phyloP scores from a whole-genome alignment of 2,797 vertebrate genomes.

The Graptemys geographica region DNA sequence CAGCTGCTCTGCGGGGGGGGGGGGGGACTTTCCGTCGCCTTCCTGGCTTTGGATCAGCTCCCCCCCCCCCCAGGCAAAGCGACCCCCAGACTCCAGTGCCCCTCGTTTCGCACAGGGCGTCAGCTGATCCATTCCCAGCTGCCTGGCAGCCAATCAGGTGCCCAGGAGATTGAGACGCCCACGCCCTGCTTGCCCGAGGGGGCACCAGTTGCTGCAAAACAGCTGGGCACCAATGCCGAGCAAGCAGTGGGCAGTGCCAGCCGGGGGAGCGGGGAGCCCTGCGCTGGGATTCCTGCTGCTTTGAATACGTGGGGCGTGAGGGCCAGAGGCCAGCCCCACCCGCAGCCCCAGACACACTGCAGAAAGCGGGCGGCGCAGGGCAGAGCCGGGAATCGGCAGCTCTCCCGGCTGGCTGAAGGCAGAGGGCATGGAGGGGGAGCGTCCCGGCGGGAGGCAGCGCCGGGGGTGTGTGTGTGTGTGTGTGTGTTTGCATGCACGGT shows the following conservation, averaged over 20 bases:
- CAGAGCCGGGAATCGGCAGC: background rate
- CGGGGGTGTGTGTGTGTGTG: too few relatives aligned
- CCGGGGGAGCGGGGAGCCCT: too few relatives aligned
- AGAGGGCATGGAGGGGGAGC: background rate
- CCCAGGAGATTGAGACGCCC: background rate
- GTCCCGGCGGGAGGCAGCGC: background rate
- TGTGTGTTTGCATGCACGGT: too few relatives aligned
- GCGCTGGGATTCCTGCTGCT: too few relatives aligned
- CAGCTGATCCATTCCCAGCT: background rate
- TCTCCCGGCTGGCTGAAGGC: too few relatives aligned
- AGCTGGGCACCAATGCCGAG: too few relatives aligned
- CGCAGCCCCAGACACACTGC: too few relatives aligned
- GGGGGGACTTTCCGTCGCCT: accelerated
- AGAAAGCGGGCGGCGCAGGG: too few relatives aligned
- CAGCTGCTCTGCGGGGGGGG: background rate
- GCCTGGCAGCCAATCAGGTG: background rate
- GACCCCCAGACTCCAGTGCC: background rate
- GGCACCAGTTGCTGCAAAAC: too few relatives aligned
- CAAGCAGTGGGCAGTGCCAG: too few relatives aligned
- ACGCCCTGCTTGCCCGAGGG: background rate
- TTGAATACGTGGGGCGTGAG: too few relatives aligned
- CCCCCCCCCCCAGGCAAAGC: background rate
- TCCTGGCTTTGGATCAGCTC: too few relatives aligned
- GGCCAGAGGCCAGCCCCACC: background rate
- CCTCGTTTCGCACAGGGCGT: background rate